Percentiles rank a stretch among this genome's conserved stretches.
phyloP scores from a whole-genome alignment of 2,113 vertebrate genomes.

The Sceloporus tristichus region DNA sequence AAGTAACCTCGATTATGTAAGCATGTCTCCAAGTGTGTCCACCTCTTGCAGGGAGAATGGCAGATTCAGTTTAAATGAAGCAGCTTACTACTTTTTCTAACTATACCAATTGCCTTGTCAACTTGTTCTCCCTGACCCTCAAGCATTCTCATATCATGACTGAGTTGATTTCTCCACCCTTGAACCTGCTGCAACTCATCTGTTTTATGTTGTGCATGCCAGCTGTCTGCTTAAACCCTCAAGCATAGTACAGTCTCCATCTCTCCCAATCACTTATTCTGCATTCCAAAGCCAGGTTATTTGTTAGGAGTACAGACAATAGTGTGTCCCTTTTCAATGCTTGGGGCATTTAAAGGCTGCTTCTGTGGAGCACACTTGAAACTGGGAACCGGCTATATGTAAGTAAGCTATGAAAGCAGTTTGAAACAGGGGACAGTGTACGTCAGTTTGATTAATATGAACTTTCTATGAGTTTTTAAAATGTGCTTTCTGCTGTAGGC shows the following conservation, averaged over 20 bases:
- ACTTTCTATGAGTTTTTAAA: background rate
- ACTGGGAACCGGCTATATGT: constrained; percentile 7
- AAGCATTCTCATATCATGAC: constrained; percentile 27
- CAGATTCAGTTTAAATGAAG: constrained; percentile 15
- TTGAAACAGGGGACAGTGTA: constrained; percentile 10
- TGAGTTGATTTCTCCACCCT: constrained; percentile 49
- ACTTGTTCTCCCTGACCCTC: constrained; percentile 18
- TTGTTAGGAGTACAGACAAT: constrained; percentile 55
- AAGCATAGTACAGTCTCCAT: constrained; percentile 51
- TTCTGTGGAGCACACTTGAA: background rate
- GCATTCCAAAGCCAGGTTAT: constrained; percentile 68
- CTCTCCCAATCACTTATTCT: constrained; percentile 67
- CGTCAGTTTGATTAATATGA: background rate
- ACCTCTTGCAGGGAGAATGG: background rate
- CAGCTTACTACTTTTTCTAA: constrained; percentile 40
- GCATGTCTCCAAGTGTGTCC: background rate
- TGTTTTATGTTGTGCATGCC: constrained; percentile 72
- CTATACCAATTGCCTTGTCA: constrained; percentile 21
- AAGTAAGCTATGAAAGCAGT: background rate
- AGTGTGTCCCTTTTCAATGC: background rate
- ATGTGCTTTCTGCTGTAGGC: constrained; percentile 26
- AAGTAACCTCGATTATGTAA: background rate
- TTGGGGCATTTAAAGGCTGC: constrained; percentile 3
- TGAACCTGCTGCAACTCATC: constrained; percentile 74
- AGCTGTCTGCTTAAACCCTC: constrained; percentile 62